Evolutionary conservation across 2,113 vertebrate species (phyloP), one percentile per base, ranked within the genome.

Genomic region (Spheniscus mendiculus): DNA sequence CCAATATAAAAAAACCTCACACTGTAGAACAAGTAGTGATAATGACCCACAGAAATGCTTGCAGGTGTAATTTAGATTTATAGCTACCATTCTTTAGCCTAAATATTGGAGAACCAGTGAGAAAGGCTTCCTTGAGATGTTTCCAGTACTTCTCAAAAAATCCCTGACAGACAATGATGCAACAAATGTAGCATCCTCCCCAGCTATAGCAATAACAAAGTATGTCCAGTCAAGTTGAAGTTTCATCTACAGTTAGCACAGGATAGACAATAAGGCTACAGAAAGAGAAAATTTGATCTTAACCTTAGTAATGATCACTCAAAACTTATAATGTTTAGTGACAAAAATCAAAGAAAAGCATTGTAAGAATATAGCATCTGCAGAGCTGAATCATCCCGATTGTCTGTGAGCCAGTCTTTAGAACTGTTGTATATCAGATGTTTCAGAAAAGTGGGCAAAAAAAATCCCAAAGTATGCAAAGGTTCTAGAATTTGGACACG

Each of bases 261-360:
- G 34, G 23, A 49, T 1, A 78, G 86, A 91, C 58, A 95, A 71
- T 55, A 79, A 82, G 27, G 36, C 61, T 56, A 90, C 20, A n/a
- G 49, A 83, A 34, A 73, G 58, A 90, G 27, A 91, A 90, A 87
- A 55, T 18, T n/a, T 70, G 18, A 84, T 87, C 36, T 79, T 91
- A 91, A 92, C 52, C 9, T 17, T 52, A 67, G 70, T 95, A 95
- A 93, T 74, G 84, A 87, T 87, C 87, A 85, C 70, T 94, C 70
- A 76, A 87, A 93, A 84, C 14, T 66, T 29, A 15, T 5, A 74
- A 90, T 38, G 13, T 80, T 93, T 94, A 95, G 90, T 73, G 79
- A 82, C 62, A 91, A 94, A 97, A 96, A 90, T 69, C 16, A 83
- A 80, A 79, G 44, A 70, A 85, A 90, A 77, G 29, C 50, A 55